Conservation (phyloP, 2,797 vertebrate species). For the Ataeniobius toweri region DNA sequence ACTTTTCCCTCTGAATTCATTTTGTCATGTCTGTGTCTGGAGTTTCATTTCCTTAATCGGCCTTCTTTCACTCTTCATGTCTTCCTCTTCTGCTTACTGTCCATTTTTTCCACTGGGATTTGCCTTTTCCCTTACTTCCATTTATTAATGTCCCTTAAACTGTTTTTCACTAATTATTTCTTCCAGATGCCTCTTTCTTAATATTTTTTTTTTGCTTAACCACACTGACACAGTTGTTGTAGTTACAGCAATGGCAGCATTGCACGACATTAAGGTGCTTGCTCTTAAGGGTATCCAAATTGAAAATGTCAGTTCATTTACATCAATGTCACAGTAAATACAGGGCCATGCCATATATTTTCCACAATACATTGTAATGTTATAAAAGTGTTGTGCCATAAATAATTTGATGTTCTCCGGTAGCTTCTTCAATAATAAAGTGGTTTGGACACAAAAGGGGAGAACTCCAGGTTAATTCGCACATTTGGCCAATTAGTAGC, state of each 20-base stretch:
- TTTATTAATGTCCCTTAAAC: slow-evolving; percentile 44
- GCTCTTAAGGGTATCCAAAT: slow-evolving; percentile 26
- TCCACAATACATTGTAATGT: too few relatives aligned
- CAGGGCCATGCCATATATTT: too few relatives aligned
- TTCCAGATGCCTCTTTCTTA: slow-evolving; percentile 43
- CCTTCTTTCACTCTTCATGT: slow-evolving; percentile 21
- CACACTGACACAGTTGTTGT: slow-evolving; percentile 17
- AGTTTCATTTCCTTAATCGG: slow-evolving; percentile 21
- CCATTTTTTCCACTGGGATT: slow-evolving; percentile 31
- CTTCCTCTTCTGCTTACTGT: slow-evolving; percentile 22
- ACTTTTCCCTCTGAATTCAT: not conserved
- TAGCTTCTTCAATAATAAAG: too few relatives aligned
- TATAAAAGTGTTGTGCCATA: too few relatives aligned
- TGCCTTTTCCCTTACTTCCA: slow-evolving; percentile 27
- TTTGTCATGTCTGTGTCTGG: slow-evolving; percentile 11
- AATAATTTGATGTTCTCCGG: too few relatives aligned
- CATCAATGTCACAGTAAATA: not conserved
- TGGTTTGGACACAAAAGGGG: too few relatives aligned
- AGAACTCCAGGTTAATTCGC: too few relatives aligned
- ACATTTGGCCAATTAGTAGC: too few relatives aligned
- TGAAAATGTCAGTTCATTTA: slow-evolving; percentile 63
- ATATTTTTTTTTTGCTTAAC: slow-evolving; percentile 51
- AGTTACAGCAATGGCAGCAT: slow-evolving; percentile 34
- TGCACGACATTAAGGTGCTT: slow-evolving; percentile 66
- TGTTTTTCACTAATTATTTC: slow-evolving; percentile 60